These are phyloP conservation scores for Gnathonemus longibarbis DNA, from an alignment of 2,113 vertebrate genomes.

Conservation along the genomic window DNA sequence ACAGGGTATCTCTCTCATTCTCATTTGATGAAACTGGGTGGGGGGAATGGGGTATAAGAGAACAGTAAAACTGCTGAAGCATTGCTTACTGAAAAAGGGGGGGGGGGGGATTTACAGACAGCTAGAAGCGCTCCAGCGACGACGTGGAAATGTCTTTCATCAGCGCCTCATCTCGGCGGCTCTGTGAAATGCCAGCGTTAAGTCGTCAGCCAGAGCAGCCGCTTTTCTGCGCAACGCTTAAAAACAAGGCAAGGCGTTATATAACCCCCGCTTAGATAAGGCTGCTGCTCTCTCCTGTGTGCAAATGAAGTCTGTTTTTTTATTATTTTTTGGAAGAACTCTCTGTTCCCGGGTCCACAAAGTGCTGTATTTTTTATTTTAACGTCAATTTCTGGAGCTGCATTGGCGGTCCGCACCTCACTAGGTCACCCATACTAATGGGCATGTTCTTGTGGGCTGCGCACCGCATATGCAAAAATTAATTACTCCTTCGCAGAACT, in stretches of 20 bases:
- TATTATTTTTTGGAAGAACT: not conserved
- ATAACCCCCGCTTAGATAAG: not conserved
- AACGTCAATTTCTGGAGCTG: not conserved
- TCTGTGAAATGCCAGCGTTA: conserved; percentile 1
- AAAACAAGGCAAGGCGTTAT: conserved; percentile 4
- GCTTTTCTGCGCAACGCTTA: not conserved
- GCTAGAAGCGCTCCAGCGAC: not conserved
- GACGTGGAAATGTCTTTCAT: not conserved
- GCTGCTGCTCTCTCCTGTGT: not conserved
- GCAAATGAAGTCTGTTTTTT: not conserved
- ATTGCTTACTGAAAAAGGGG: not conserved
- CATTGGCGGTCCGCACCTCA: not conserved
- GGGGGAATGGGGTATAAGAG: not conserved
- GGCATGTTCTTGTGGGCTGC: not conserved
- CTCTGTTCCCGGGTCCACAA: not conserved
- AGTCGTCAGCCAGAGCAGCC: not conserved
- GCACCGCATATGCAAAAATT: not conserved
- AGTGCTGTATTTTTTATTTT: not conserved
- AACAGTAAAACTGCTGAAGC: not conserved
- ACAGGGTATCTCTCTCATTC: not conserved
- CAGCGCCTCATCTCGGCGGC: not conserved
- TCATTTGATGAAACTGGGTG: not conserved
- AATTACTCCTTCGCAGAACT: conserved; percentile 10
- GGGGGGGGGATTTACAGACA: not conserved
- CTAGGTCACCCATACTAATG: conserved; percentile 9